Evolutionary conservation across 2,888 invertebrate genomes (phyloP).

Genomic region (Drosophila leonis): DNA sequence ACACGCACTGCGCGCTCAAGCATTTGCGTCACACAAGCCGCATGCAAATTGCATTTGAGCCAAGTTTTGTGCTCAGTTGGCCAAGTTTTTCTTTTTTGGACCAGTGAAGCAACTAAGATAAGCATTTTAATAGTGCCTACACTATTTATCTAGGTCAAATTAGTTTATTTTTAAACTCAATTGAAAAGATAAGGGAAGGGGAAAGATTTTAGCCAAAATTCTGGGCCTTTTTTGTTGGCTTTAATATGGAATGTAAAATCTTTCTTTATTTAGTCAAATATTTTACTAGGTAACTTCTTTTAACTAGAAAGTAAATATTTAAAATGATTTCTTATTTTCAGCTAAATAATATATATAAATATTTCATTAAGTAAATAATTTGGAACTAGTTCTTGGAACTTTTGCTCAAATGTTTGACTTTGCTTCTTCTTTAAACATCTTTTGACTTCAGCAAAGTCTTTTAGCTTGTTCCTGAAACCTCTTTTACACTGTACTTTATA

Average conservation of each 20-base stretch:
- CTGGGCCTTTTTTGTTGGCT: background rate
- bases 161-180: background rate
- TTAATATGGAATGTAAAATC: background rate
- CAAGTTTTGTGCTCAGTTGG: conserved; percentile 7
- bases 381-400: no score
- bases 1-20: conserved; percentile 26
- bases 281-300: background rate
- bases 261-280: background rate
- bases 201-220: background rate
- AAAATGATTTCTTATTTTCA: background rate
- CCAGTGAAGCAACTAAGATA: background rate
- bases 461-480: background rate
- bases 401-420: no score
- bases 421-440: no score
- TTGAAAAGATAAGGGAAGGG: background rate
- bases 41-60: conserved; percentile 61
- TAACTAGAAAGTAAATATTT: background rate
- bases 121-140: conserved; percentile 14
- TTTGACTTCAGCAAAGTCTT: no score
- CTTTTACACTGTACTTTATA: background rate
- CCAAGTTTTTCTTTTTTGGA: background rate
- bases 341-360: background rate
- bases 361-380: background rate
- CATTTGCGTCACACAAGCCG: conserved; percentile 68
- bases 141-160: conserved; percentile 40